These are phyloP conservation scores for Maniola jurtina DNA, from an alignment of 1,140 invertebrate genomes.

Conservation along the genomic window DNA sequence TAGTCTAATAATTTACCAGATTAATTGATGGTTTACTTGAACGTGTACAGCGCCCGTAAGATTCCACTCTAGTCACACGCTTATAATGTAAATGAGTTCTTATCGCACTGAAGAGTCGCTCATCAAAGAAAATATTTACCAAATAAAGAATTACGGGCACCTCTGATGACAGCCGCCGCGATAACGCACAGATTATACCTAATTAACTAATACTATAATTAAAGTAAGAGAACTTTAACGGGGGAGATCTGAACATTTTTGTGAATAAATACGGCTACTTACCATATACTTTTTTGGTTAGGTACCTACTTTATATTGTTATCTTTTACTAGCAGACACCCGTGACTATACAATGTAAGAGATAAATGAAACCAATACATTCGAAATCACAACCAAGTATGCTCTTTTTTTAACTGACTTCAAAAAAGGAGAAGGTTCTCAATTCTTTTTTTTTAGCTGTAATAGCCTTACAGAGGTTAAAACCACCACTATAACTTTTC, in stretches of 20 bases:
- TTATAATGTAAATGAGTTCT: slow-evolving; percentile 40
- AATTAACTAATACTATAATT: slow-evolving; percentile 55
- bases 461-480: too few relatives aligned
- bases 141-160: slow-evolving; percentile 56
- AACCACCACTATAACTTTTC: too few relatives aligned
- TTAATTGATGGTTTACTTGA: background rate
- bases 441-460: too few relatives aligned
- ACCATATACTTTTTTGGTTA: too few relatives aligned
- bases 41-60: slow-evolving; percentile 1
- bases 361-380: too few relatives aligned
- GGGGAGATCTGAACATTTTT: slow-evolving; percentile 4
- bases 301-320: background rate
- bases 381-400: too few relatives aligned
- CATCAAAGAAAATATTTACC: slow-evolving; percentile 70
- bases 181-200: slow-evolving; percentile 61
- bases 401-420: too few relatives aligned
- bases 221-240: slow-evolving; percentile 11
- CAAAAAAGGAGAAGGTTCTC: too few relatives aligned
- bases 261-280: background rate
- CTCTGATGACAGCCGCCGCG: slow-evolving; percentile 46
- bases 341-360: too few relatives aligned
- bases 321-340: too few relatives aligned
- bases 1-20: too few relatives aligned
- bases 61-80: slow-evolving; percentile 21
- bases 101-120: slow-evolving; percentile 45